Base-by-base conservation (phyloP, 1,140 invertebrate genomes). In the Aphidius ervi region DNA sequence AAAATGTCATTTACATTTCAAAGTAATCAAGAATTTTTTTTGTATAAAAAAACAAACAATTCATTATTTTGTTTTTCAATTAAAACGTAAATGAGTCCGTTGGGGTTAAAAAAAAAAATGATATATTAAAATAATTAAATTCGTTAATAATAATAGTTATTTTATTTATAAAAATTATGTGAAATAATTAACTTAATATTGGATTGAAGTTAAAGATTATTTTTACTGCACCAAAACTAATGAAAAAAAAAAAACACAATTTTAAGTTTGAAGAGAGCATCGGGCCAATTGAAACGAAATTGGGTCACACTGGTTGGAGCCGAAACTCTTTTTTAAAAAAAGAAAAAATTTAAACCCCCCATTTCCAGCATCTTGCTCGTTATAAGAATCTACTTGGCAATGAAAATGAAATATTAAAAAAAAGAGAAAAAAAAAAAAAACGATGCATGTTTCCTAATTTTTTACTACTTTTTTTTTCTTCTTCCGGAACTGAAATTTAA, bases 261-360 rank as follows among this genome's bases (percentile, higher is more conserved):
- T 31, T 31, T 31, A 31, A 1, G 23, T 31, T 31, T 31, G 1
- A 31, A 31, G 23, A 31, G 23, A 31, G 4, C 23, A 31, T 47
- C 37, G 16, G 54, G 54, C 53, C 59, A 61, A 61, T 61, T 56
- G 59, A 61, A 61, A 61, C 48, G 46, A 61, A 61, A 61, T 61
- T 61, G 43, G 59, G 59, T 61, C 59, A 45, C 42, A 54, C 52
- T 37, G 54, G 42, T 31, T 23, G 46, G 46, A 41, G 46, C 53
- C 20, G 9, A 48, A 56, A 56, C 59, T 61, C 8, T 16, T 31
- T 31, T 23, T 23, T 2, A 31, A 31, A 31, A 31, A 31, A 31
- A 31, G 4, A 54, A 61, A 61, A 61, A 61, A 61, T 46, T 61
- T 61, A 46, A 46, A 41, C 40, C 40, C 59, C 23, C 23, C 23